Percentiles rank a stretch among this genome's conserved stretches.
Conservation (phyloP, 2,797 vertebrate genomes). For the Argentina silus region DNA sequence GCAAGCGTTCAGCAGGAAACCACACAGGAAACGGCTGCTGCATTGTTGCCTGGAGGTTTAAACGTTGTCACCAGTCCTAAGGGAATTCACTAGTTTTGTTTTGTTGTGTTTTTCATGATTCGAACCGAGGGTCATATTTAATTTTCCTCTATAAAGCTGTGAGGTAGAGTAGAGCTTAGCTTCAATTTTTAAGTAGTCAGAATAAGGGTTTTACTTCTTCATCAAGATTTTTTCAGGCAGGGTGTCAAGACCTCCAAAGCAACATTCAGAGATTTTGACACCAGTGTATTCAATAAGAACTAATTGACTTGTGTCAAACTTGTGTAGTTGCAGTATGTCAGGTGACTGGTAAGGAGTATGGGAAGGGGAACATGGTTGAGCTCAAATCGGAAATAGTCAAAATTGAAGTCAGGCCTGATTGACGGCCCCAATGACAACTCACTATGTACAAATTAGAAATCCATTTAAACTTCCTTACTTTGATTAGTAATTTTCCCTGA, state of each 20-base stretch:
- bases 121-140: neutral
- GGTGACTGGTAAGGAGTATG: too few relatives aligned
- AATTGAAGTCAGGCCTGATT: neutral
- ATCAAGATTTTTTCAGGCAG: too few relatives aligned
- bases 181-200: neutral
- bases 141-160: neutral
- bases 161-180: neutral
- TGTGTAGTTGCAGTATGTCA: neutral
- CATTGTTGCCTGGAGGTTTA: conserved; percentile 68
- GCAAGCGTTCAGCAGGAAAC: conserved; percentile 69
- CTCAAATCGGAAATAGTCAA: neutral
- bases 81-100: conserved; percentile 56
- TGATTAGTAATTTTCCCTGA: neutral
- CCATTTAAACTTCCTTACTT: neutral
- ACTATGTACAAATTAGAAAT: neutral
- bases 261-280: neutral
- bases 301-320: neutral
- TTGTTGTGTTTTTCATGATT: conserved; percentile 32
- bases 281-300: neutral
- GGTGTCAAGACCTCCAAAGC: neutral
- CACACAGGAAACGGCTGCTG: conserved; percentile 69
- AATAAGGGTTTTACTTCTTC: neutral
- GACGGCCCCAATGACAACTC: neutral
- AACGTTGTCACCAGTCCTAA: conserved; percentile 49
- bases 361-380: neutral